phyloP scores from a whole-genome alignment of 2,888 invertebrate genomes.

The Gandaritis pyraliata region DNA sequence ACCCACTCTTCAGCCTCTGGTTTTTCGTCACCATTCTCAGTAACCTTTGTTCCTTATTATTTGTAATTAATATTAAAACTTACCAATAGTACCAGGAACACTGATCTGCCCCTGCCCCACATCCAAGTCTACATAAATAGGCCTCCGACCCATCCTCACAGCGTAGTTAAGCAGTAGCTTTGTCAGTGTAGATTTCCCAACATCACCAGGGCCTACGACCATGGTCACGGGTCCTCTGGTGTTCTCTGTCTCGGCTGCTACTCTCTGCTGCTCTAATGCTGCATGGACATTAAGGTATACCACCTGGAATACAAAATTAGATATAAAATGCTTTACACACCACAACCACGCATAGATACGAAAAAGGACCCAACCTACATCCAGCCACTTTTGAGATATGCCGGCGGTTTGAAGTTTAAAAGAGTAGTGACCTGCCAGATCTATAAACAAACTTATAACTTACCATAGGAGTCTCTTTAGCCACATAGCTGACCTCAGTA shows the following conservation, averaged over 20 bases:
- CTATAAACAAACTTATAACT: too few species aligned
- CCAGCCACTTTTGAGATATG: too few species aligned
- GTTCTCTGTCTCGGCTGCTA: conserved; percentile 90
- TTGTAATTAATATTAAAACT: conserved; percentile 30
- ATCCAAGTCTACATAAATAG: conserved; percentile 97
- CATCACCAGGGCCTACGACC: conserved; percentile 97
- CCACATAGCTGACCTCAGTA: conserved; percentile 96
- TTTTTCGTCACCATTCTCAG: too few species aligned
- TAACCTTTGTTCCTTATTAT: too few species aligned
- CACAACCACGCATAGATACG: too few species aligned
- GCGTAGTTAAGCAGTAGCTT: conserved; percentile 97
- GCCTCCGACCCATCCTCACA: conserved; percentile 93
- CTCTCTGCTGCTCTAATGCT: conserved; percentile 95
- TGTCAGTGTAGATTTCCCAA: conserved; percentile 97
- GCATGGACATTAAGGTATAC: conserved; percentile 98
- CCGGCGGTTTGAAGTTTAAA: too few species aligned
- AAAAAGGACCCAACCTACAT: too few species aligned
- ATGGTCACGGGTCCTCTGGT: conserved; percentile 93
- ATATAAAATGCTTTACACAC: too few species aligned
- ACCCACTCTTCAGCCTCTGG: too few species aligned
- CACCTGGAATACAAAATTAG: conserved; percentile 63
- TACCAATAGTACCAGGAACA: conserved; percentile 95
- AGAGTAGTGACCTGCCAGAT: too few species aligned
- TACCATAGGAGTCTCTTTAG: conserved; percentile 98
- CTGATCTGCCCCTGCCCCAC: conserved; percentile 97